phyloP scores from a whole-genome alignment of 1,140 invertebrate genomes.

The Paralvinella palmiformis region DNA sequence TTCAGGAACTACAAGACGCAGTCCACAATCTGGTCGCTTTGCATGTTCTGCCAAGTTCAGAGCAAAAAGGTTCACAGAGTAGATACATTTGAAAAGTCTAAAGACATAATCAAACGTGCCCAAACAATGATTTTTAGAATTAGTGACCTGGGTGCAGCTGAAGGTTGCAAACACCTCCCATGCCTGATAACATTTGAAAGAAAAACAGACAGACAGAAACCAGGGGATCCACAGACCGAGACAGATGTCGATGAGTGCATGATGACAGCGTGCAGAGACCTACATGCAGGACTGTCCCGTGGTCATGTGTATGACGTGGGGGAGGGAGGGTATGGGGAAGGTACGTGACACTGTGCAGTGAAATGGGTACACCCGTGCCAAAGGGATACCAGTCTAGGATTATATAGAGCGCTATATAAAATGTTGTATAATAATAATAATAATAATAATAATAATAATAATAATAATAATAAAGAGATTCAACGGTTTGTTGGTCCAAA shows the following conservation, averaged over 20 bases:
- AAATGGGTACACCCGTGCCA: background rate
- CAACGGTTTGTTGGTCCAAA: constrained; percentile 1
- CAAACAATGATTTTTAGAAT: no score
- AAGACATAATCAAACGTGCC: no score
- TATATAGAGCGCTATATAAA: no score
- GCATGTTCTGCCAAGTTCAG: no score
- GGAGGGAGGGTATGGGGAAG: background rate
- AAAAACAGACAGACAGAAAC: background rate
- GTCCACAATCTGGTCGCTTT: no score
- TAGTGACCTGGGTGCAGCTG: no score
- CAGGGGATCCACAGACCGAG: background rate
- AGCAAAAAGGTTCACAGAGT: no score
- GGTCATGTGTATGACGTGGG: background rate
- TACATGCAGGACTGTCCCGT: background rate
- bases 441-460: no score
- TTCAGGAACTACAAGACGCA: no score
- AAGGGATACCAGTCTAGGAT: constrained; percentile 1
- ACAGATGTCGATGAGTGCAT: background rate
- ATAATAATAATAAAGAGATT: background rate
- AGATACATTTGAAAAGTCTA: no score
- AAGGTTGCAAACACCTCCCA: background rate
- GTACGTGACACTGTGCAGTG: background rate
- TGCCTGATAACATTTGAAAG: background rate
- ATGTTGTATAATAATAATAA: no score
- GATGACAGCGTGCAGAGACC: background rate